phyloP scores from a whole-genome alignment of 2,113 vertebrate species.

The Ptilonorhynchus violaceus region DNA sequence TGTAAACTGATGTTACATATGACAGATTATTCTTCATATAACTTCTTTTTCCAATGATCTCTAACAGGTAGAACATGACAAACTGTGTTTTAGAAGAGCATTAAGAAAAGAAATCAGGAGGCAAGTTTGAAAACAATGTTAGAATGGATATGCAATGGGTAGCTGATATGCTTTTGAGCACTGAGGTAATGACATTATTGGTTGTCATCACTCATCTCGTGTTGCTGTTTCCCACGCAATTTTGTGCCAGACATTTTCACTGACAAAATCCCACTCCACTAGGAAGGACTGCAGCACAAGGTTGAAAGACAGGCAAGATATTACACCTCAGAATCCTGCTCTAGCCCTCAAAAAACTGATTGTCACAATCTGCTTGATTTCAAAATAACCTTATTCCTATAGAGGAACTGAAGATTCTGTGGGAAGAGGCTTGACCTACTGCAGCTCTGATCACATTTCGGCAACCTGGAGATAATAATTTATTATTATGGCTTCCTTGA shows the following conservation, averaged over 20 bases:
- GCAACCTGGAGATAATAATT: conserved; percentile 42
- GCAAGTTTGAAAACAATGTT: conserved; percentile 38
- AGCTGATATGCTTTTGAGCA: conserved; percentile 87
- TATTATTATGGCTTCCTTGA: conserved; percentile 76
- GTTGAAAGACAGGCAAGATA: conserved; percentile 17
- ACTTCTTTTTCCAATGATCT: conserved; percentile 25
- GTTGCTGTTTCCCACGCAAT: conserved; percentile 7
- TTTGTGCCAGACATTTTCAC: background rate
- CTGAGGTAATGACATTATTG: conserved; percentile 90
- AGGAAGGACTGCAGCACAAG: conserved; percentile 20
- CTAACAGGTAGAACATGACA: conserved; percentile 60
- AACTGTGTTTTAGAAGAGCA: conserved; percentile 37
- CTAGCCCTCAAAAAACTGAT: conserved; percentile 45
- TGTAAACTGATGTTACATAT: conserved; percentile 73
- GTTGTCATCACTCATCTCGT: conserved; percentile 83
- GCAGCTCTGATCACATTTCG: conserved; percentile 22
- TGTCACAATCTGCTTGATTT: conserved; percentile 42
- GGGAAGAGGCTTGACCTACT: background rate
- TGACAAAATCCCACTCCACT: background rate
- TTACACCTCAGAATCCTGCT: conserved; percentile 40
- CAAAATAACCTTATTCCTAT: conserved; percentile 1
- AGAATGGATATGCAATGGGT: conserved; percentile 64
- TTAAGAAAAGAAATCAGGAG: conserved; percentile 62
- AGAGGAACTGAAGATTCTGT: background rate
- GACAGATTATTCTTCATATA: conserved; percentile 68